A percentile compares a stretch with the other conserved stretches of the same genome.
Evolutionary conservation across 2,113 vertebrate species (phyloP).

Genomic region (Engystomops pustulosus): DNA sequence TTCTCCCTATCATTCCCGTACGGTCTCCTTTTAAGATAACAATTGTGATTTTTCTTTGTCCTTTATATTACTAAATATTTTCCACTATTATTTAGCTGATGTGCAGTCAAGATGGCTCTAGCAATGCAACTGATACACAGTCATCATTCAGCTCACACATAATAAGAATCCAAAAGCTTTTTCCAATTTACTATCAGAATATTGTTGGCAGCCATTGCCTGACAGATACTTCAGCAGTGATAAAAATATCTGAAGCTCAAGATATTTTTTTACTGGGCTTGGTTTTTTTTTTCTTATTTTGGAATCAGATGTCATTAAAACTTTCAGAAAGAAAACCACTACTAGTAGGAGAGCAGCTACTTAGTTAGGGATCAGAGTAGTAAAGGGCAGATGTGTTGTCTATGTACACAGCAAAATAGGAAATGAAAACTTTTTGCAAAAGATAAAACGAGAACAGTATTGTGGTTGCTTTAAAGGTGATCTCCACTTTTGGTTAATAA

Average conservation of each 20-base stretch:
- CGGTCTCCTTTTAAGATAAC: background rate
- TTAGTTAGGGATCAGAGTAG: no score
- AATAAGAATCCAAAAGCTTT: background rate
- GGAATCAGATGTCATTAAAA: background rate
- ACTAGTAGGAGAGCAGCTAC: no score
- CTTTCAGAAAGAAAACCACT: background rate
- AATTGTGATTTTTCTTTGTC: background rate
- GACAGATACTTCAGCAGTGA: background rate
- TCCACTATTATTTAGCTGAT: background rate
- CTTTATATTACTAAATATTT: background rate
- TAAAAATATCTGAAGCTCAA: background rate
- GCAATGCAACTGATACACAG: background rate
- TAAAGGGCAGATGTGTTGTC: no score
- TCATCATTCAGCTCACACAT: conserved; percentile 30
- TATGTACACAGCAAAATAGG: no score
- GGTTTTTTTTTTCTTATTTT: background rate
- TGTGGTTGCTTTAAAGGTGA: no score
- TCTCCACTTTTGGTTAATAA: no score
- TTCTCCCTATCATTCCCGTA: background rate
- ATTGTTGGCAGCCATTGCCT: background rate
- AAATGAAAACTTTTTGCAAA: no score
- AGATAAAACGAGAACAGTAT: no score
- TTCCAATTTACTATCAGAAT: background rate
- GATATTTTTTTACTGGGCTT: background rate
- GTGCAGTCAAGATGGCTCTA: background rate